phyloP scores from a whole-genome alignment of 1,140 invertebrate species.

The Mactra quadrangularis region DNA sequence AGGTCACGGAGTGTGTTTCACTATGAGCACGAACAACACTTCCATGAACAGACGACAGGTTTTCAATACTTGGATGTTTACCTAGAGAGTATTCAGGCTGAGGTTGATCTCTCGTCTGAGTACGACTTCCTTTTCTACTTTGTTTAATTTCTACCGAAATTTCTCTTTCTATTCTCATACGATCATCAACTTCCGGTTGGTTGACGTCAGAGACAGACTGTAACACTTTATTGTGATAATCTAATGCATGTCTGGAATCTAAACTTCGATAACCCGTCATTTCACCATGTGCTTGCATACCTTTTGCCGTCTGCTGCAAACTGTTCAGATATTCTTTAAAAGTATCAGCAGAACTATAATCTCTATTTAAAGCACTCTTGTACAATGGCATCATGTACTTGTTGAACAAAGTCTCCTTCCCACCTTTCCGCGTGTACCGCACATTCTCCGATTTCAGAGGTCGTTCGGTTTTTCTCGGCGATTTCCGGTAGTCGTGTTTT shows the following conservation, averaged over 20 bases:
- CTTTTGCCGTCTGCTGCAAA: constrained; percentile 41
- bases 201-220: constrained; percentile 50
- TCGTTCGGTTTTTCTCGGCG: constrained; percentile 26
- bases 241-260: neutral
- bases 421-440: constrained; percentile 11
- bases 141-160: constrained; percentile 41
- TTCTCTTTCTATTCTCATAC: no score
- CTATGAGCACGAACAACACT: constrained; percentile 27
- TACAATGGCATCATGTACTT: constrained; percentile 19
- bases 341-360: constrained; percentile 55
- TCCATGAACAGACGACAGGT: constrained; percentile 54
- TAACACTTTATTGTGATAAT: constrained; percentile 45
- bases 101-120: neutral
- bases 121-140: neutral
- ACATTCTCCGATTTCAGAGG: constrained; percentile 40
- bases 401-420: constrained; percentile 30
- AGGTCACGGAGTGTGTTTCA: constrained; percentile 14
- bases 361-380: constrained; percentile 42
- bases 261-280: neutral
- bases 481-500: constrained; percentile 19
- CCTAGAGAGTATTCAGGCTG: neutral
- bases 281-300: constrained; percentile 3
- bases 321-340: constrained; percentile 49
- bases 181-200: constrained; percentile 6
- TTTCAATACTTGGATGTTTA: constrained; percentile 23